These are phyloP conservation scores for Rhingia rostrata DNA, from an alignment of 2,888 invertebrate genomes.

Conservation along the genomic window DNA sequence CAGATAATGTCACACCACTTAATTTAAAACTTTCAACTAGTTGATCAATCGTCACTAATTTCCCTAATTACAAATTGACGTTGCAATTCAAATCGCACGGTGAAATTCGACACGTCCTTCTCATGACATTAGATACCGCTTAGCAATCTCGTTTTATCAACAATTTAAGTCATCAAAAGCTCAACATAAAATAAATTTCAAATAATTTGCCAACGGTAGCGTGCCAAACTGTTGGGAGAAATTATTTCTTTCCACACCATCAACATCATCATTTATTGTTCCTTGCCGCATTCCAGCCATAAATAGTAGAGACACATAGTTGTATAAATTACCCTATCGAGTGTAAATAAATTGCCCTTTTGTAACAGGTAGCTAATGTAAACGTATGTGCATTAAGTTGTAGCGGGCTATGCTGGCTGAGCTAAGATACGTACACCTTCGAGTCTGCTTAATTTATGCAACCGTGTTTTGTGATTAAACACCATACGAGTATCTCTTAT, in stretches of 20 bases:
- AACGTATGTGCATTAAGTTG: background rate
- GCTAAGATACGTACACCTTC: no score
- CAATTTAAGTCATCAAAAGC: slow-evolving; percentile 17
- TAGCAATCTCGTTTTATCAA: slow-evolving; percentile 1
- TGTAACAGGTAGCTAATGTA: slow-evolving; percentile 56
- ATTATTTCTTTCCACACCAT: slow-evolving; percentile 17
- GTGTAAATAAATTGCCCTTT: slow-evolving; percentile 55
- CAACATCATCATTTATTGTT: slow-evolving; percentile 19
- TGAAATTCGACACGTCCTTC: background rate
- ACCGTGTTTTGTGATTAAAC: background rate
- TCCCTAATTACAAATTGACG: no score
- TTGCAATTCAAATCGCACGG: no score
- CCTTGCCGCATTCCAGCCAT: slow-evolving; percentile 19
- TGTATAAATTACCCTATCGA: slow-evolving; percentile 55
- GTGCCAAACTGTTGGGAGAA: slow-evolving; percentile 25
- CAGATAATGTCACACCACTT: no score
- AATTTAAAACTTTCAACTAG: no score
- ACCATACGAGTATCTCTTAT: background rate
- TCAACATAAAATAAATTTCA: slow-evolving; percentile 18
- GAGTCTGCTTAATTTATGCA: background rate
- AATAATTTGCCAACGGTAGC: slow-evolving; percentile 15
- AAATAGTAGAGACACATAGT: slow-evolving; percentile 47
- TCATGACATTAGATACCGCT: background rate
- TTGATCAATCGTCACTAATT: no score
- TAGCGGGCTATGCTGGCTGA: no score